Percentiles rank a stretch among this genome's conserved stretches.
Evolutionary conservation across 2,113 vertebrate genomes (phyloP).

Genomic region (Stegastes partitus): DNA sequence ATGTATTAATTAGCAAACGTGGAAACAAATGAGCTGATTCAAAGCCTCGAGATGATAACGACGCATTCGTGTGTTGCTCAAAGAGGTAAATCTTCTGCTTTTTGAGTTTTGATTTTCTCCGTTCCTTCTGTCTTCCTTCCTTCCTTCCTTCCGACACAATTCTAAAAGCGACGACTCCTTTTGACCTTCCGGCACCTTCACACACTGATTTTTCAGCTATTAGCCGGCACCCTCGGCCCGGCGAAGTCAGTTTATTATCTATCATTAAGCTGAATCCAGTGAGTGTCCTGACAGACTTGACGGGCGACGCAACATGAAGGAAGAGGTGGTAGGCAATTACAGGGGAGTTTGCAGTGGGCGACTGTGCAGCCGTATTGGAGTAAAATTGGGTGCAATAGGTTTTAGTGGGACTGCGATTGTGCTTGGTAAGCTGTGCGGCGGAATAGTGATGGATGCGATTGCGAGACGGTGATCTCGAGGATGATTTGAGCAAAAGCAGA

Average conservation of each 20-base stretch:
- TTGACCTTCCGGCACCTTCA: conserved; percentile 10
- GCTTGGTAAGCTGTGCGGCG: conserved; percentile 32
- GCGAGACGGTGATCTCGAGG: conserved; percentile 28
- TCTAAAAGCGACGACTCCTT: neutral
- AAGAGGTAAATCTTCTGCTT: conserved; percentile 11
- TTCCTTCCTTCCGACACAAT: neutral
- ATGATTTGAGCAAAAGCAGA: conserved; percentile 5
- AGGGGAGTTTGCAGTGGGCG: conserved; percentile 30
- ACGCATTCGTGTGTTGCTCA: conserved; percentile 3
- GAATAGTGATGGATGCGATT: conserved; percentile 47
- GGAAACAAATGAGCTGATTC: conserved; percentile 49
- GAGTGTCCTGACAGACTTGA: conserved; percentile 38
- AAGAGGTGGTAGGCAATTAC: conserved; percentile 64
- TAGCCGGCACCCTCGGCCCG: conserved; percentile 16
- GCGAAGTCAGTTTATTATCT: conserved; percentile 47
- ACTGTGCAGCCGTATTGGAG: conserved; percentile 32
- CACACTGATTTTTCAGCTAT: conserved; percentile 35
- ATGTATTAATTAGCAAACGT: conserved; percentile 54
- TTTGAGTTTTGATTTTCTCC: neutral
- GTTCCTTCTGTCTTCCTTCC: neutral
- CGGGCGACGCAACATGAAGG: conserved; percentile 34
- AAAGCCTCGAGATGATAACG: conserved; percentile 45
- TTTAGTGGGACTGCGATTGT: conserved; percentile 60
- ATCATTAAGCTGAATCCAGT: conserved; percentile 57
- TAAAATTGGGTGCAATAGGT: conserved; percentile 57